phyloP scores from a whole-genome alignment of 2,797 vertebrate species.

The Helicolenus hilgendorfi region DNA sequence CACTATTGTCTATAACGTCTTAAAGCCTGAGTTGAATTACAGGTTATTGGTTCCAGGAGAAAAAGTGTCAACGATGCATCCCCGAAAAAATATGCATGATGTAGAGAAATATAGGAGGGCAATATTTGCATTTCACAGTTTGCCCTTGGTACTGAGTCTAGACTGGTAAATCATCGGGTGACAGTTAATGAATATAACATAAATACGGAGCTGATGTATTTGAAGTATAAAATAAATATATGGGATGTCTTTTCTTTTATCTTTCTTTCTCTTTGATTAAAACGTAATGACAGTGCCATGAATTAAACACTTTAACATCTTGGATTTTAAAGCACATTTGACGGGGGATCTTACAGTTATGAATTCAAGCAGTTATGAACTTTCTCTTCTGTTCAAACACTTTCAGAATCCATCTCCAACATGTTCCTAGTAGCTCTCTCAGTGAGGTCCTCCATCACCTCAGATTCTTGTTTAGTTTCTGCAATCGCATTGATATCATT shows the following conservation, averaged over 20 bases:
- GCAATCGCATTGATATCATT: not conserved
- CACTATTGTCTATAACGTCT: not conserved
- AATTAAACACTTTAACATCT: not conserved
- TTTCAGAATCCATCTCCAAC: not conserved
- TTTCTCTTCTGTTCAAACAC: not conserved
- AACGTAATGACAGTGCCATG: not conserved
- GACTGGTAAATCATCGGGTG: not conserved
- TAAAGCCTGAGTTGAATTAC: not conserved
- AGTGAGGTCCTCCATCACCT: not conserved
- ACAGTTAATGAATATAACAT: not conserved
- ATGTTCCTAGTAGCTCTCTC: not conserved
- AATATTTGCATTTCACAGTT: not conserved
- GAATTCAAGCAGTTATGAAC: not conserved
- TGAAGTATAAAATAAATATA: not conserved
- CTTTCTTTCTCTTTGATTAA: not conserved
- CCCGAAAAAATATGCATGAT: not conserved
- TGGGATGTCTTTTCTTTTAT: not conserved
- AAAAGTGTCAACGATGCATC: not conserved
- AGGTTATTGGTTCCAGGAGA: not conserved
- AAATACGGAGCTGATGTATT: not conserved
- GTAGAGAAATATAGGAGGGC: not conserved
- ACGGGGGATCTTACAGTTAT: not conserved
- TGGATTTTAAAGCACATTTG: not conserved
- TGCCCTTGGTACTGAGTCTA: not conserved
- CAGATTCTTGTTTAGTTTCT: slow-evolving; percentile 14